Base-by-base conservation (phyloP, 2,797 vertebrate genomes). In the Enteromius trimaculatus region DNA sequence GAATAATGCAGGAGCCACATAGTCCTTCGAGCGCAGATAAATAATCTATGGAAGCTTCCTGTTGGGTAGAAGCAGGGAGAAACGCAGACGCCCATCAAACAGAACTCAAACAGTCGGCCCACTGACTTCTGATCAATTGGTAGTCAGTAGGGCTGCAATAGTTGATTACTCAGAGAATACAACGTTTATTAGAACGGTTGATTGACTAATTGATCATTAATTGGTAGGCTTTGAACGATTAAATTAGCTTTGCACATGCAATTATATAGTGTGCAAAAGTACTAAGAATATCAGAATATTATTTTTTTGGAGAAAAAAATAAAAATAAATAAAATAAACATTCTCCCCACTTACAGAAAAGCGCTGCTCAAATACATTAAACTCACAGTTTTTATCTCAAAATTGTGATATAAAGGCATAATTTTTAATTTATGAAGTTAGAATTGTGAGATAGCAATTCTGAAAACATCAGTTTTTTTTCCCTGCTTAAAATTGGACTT, bases 1-100 rank as follows among this genome's bases (percentile, higher is more conserved):
- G 86, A 86, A 88, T 87, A 87, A 83, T 83, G 84, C 79, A 88
- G 72, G 34, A 85, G 77, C 79, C 53, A 79, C 78, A 47, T 16
- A 80, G 80, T 76, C 81, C 79, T 78, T 55, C 58, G 71, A 85
- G 77, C 62, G 8, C 21, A 55, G 79, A 86, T 85, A 79, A 86
- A 89, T 87, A 83, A 90, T 84, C 69, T 70, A 88, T 85, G 80
- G 72, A 72, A 71, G 34, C 49, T 62, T 79, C 21, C 34, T 49
- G 64, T 77, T 66, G 44, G 75, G 49, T 26, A 58, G 29, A 47
- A 66, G 39, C 34, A 13, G 17, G 37, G 75, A 47, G 82, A 44
- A 60, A 68, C 17, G 42, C 3, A 21, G 58, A 78, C 17, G 68
- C 42, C 76, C 83, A 69, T 83, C 47, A 71, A 65, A 69, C 31